Evolutionary conservation across 2,797 vertebrate species (phyloP), one percentile per base, ranked within the genome.

Genomic region (Fringilla coelebs): DNA sequence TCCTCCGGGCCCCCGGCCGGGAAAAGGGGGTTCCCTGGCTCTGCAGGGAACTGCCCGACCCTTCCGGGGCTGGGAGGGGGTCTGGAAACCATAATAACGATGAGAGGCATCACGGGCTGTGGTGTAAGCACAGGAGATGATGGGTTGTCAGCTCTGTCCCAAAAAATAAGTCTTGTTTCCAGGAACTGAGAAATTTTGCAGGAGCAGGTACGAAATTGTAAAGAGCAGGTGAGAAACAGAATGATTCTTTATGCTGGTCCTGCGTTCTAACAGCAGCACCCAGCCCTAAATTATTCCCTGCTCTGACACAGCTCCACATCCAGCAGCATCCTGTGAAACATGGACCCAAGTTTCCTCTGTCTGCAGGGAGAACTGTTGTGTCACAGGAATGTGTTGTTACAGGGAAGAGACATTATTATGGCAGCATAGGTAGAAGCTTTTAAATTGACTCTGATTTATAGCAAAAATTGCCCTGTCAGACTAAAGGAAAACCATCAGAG

Each of bases 361-460:
- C 75, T 55, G 52, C 62, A 71, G 20, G 7, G 24, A 57, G 17
- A 85, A 19, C 22, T 65, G 45, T 13, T 89, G 41, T 49, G 26
- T 13, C 61, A 38, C 32, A 63, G 54, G 19, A 58, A 13, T 0
- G 5, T 1, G 3, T 6, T 6, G 17, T 18, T 40, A 8, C 2
- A 32, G 61, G 46, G 62, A 71, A 65, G 10, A 66, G 73, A 9
- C 8, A 5, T 17, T 24, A 46, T 12, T 43, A 29, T 18, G 6
- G 32, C 63, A 87, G 63, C 32, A 49, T 3, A 32, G 28, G 34
- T 46, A 43, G 40, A 49, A 76, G 20, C 38, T 66, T 57, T 57
- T 34, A 17, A 25, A 72, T 16, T 36, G 31, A 58, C 17, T n/a
- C 24, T 34, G 18, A 48, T 61, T 62, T 36, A 4, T 22, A 63